Percentiles rank a stretch among this genome's conserved stretches.
phyloP scores from a whole-genome alignment of 2,113 vertebrate genomes.

The Heteronetta atricapilla region DNA sequence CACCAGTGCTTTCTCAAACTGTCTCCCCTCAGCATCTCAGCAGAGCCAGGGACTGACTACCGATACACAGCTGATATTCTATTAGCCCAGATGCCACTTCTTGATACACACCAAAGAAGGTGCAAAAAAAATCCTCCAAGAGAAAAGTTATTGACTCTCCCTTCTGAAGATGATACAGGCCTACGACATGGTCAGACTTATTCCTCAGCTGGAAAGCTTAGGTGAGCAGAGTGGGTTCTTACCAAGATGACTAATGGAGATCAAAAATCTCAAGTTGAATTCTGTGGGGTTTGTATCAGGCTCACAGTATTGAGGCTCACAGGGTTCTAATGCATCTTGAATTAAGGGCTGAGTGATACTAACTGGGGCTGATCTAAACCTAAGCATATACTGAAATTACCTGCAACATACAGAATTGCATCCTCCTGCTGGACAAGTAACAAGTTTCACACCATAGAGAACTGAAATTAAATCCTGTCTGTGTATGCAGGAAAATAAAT shows the following conservation, averaged over 20 bases:
- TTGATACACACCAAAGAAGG: not conserved
- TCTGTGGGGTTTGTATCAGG: not conserved
- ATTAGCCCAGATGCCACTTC: not conserved
- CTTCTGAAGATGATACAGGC: not conserved
- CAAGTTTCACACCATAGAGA: not conserved
- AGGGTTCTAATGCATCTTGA: not conserved
- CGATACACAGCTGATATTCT: not conserved
- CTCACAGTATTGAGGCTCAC: not conserved
- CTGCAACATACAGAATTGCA: not conserved
- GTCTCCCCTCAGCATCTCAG: not conserved
- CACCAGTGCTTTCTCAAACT: not conserved
- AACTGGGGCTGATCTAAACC: not conserved
- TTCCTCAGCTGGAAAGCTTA: not conserved
- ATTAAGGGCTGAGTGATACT: not conserved
- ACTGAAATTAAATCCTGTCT: not conserved
- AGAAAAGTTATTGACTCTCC: not conserved
- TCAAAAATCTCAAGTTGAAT: not conserved
- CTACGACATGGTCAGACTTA: not conserved
- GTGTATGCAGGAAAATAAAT: not conserved
- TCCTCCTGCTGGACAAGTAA: not conserved
- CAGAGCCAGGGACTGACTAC: not conserved
- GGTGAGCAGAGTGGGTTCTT: not conserved
- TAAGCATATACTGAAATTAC: not conserved
- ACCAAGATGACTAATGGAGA: not conserved
- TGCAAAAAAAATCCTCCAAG: not conserved